Conservation (phyloP, 1,140 invertebrate species). For the Tetranychus cinnabarinus region DNA sequence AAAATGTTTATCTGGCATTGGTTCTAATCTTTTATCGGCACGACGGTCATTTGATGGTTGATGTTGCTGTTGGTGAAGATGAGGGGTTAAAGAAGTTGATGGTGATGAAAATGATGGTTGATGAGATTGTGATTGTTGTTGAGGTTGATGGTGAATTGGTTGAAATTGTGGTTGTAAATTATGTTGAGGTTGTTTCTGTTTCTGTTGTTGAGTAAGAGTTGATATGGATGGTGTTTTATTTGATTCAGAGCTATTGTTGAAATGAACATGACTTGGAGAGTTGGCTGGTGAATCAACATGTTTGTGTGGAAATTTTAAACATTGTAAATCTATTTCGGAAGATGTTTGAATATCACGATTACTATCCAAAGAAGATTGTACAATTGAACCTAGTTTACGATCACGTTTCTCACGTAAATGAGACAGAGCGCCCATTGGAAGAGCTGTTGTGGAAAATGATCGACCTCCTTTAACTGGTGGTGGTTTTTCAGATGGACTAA, state of each 20-base stretch:
- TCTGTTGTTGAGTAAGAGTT: neutral
- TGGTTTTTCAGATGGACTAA: neutral
- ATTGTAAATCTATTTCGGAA: neutral
- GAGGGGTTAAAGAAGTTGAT: no score
- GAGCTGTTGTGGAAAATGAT: constrained; percentile 15
- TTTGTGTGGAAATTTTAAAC: neutral
- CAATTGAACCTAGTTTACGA: constrained; percentile 18
- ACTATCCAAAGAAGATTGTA: constrained; percentile 12
- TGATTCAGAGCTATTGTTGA: no score
- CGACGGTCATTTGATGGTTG: no score
- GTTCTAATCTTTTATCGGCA: neutral
- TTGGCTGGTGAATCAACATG: neutral
- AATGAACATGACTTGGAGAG: no score
- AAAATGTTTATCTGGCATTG: neutral
- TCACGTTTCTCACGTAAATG: constrained; percentile 10
- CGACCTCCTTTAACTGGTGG: constrained; percentile 5
- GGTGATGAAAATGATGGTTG: no score
- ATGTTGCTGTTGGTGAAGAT: no score
- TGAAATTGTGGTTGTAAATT: neutral
- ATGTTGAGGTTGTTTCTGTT: neutral
- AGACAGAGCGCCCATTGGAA: constrained; percentile 15
- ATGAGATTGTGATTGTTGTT: no score
- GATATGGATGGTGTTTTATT: neutral
- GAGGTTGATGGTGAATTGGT: no score
- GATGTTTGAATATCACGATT: neutral